Percentiles rank a stretch among this genome's conserved stretches.
Conservation (phyloP, 2,888 invertebrate species). For the Aromia moschata region DNA sequence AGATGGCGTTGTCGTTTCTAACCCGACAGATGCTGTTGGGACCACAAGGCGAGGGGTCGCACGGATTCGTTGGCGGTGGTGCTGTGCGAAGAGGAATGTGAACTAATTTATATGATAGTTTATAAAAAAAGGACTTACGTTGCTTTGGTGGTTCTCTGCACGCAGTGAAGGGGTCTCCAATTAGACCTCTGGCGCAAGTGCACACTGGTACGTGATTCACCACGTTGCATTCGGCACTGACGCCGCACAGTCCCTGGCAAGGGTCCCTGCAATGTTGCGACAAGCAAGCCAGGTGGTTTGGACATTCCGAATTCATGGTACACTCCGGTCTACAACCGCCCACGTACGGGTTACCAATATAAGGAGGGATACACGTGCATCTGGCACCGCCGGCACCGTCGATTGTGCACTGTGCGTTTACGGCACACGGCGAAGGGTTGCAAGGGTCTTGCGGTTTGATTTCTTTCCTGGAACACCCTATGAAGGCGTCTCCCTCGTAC, state of each 20-base stretch:
- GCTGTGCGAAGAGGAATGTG: slow-evolving; percentile 15
- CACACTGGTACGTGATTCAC: slow-evolving; percentile 86
- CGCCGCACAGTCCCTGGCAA: slow-evolving; percentile 84
- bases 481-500: slow-evolving; percentile 85
- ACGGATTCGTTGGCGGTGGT: slow-evolving; percentile 63
- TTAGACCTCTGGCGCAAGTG: slow-evolving; percentile 77
- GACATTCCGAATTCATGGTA: slow-evolving; percentile 82
- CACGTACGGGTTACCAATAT: slow-evolving; percentile 86
- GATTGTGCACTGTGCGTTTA: slow-evolving; percentile 81
- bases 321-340: slow-evolving; percentile 90
- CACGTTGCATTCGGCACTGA: slow-evolving; percentile 83
- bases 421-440: slow-evolving; percentile 83
- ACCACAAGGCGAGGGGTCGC: slow-evolving; percentile 71
- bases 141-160: slow-evolving; percentile 70
- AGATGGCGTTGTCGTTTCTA: slow-evolving; percentile 68
- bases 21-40: slow-evolving; percentile 70
- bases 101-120: too few species aligned
- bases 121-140: slow-evolving; percentile 66
- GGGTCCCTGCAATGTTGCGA: slow-evolving; percentile 88
- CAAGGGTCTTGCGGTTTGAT: slow-evolving; percentile 69
- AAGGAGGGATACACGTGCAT: slow-evolving; percentile 88
- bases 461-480: slow-evolving; percentile 73
- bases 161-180: slow-evolving; percentile 85
- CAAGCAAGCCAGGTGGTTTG: slow-evolving; percentile 79
- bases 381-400: slow-evolving; percentile 74